Conservation (phyloP, 2,797 vertebrate genomes). For the Pantherophis vulpinus region DNA sequence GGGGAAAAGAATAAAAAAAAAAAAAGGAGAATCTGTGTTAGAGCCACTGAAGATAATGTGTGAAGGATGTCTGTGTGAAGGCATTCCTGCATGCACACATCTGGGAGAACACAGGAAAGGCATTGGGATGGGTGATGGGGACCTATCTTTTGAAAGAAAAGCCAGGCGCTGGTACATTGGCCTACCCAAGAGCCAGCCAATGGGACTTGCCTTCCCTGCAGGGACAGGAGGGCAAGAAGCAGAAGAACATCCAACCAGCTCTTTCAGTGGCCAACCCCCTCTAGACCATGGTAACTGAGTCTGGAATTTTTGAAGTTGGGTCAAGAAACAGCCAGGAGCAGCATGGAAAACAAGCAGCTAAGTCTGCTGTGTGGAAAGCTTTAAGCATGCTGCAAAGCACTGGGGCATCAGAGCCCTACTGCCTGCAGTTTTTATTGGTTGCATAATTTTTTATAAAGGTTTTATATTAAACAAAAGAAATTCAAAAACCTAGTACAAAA, state of each 20-base stretch:
- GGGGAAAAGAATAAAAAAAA: no score
- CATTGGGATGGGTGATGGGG: background rate
- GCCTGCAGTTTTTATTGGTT: background rate
- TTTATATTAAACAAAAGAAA: background rate
- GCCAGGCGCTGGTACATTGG: background rate
- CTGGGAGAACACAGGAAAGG: background rate
- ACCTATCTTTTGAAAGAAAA: background rate
- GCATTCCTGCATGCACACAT: no score
- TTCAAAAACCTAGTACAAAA: no score
- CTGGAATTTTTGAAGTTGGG: background rate
- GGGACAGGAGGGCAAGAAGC: background rate
- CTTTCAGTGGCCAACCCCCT: background rate
- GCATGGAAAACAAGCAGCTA: background rate
- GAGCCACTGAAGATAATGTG: no score
- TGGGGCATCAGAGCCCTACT: background rate
- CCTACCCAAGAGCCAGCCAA: background rate
- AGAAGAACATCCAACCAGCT: background rate
- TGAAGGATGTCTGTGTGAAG: no score
- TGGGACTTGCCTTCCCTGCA: background rate
- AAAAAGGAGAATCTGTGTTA: no score
- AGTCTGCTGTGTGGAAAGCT: background rate
- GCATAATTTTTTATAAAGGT: background rate
- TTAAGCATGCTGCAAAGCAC: background rate
- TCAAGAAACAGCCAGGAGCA: background rate
- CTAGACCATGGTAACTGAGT: background rate